Conservation (phyloP, 1,140 invertebrate genomes). For the Berghia stephanieae region DNA sequence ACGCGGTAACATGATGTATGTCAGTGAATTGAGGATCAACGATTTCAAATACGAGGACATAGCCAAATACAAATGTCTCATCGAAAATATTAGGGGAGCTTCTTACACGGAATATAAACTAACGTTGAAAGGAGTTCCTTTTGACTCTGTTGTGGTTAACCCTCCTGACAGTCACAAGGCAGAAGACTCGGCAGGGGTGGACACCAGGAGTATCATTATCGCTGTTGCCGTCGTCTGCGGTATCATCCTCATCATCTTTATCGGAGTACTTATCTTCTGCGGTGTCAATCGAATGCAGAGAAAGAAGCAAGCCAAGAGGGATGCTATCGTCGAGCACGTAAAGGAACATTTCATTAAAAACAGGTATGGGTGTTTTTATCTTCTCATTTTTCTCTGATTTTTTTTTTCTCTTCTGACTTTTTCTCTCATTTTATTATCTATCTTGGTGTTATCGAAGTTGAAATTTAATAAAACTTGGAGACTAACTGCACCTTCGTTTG, state of each 20-base stretch:
- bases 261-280: constrained; percentile 42
- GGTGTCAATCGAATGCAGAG: constrained; percentile 31
- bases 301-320: constrained; percentile 36
- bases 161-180: neutral
- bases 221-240: constrained; percentile 46
- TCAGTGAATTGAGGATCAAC: constrained; percentile 36
- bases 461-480: too few relatives aligned
- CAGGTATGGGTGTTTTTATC: constrained; percentile 27
- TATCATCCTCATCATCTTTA: constrained; percentile 42
- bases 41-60: constrained; percentile 47
- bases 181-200: constrained; percentile 8
- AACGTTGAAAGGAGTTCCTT: constrained; percentile 42
- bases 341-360: constrained; percentile 51
- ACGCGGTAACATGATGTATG: neutral
- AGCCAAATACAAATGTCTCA: constrained; percentile 51
- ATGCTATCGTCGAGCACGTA: constrained; percentile 45
- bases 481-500: too few relatives aligned
- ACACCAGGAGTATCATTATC: constrained; percentile 46
- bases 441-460: too few relatives aligned
- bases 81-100: constrained; percentile 48
- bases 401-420: neutral
- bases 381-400: neutral
- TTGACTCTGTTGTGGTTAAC: constrained; percentile 16
- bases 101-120: constrained; percentile 45
- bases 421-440: too few relatives aligned